These are phyloP conservation scores for Rhinoderma darwinii DNA, from an alignment of 2,113 vertebrate genomes.

Conservation along the genomic window DNA sequence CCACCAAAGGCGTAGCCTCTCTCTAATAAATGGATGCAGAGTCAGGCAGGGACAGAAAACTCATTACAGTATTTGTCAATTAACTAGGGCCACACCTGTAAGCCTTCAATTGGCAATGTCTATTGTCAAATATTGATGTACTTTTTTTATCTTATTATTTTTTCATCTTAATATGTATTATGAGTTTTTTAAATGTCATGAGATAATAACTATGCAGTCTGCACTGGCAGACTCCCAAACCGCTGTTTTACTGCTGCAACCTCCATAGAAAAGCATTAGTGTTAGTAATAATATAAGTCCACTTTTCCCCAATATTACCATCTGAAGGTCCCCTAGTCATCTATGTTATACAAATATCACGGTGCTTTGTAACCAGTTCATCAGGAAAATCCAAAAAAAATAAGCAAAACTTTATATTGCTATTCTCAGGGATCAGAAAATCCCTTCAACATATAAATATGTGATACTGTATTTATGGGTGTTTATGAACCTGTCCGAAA, in stretches of 20 bases:
- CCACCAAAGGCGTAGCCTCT: neutral
- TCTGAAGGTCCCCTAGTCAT: neutral
- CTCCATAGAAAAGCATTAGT: neutral
- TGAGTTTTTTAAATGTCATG: neutral
- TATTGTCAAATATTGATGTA: neutral
- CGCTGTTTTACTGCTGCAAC: neutral
- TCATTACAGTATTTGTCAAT: constrained; percentile 34
- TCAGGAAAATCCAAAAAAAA: neutral
- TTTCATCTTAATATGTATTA: neutral
- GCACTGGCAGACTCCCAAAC: neutral
- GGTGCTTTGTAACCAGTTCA: neutral
- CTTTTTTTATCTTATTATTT: too few species aligned
- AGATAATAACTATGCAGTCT: too few species aligned
- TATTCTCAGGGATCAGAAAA: neutral
- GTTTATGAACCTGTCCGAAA: too few species aligned
- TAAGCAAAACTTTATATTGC: neutral
- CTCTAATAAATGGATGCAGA: neutral
- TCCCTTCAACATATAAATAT: too few species aligned
- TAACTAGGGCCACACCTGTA: neutral
- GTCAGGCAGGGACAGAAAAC: neutral
- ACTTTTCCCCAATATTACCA: neutral
- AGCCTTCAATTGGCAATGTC: constrained; percentile 5
- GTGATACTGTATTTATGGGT: too few species aligned
- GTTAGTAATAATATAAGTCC: neutral
- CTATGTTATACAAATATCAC: neutral